These are phyloP conservation scores for Condylura cristata DNA, from an alignment of 2,113 vertebrate genomes.

Conservation along the genomic window DNA sequence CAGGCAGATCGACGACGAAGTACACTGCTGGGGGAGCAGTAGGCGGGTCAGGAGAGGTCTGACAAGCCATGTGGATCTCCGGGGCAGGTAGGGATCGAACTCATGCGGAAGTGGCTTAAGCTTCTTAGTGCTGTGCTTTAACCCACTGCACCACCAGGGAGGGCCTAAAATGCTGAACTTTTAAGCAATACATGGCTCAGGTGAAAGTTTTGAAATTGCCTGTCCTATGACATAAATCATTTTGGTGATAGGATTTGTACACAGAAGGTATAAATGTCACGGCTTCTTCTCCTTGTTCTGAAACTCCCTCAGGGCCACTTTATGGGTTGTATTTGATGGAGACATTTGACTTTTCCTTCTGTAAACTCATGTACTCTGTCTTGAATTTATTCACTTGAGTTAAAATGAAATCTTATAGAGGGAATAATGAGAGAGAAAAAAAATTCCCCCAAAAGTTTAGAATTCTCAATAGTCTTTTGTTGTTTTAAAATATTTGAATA, in stretches of 20 bases:
- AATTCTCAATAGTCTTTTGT: background rate
- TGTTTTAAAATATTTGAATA: background rate
- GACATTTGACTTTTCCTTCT: background rate
- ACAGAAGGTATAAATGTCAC: background rate
- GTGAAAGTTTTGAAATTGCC: background rate
- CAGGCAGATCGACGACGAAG: too few relatives aligned
- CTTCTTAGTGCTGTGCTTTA: too few relatives aligned
- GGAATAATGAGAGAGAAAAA: background rate
- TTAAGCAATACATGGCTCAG: background rate
- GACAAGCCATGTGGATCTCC: too few relatives aligned
- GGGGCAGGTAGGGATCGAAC: too few relatives aligned
- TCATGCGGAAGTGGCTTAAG: too few relatives aligned
- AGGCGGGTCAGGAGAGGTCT: too few relatives aligned
- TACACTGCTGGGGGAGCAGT: too few relatives aligned
- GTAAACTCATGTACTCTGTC: background rate
- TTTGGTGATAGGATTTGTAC: background rate
- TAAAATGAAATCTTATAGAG: background rate
- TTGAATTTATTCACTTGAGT: constrained; percentile 7
- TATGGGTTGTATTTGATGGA: background rate
- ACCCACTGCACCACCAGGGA: too few relatives aligned
- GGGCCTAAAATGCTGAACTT: background rate
- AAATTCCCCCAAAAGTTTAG: background rate
- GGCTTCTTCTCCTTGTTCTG: background rate
- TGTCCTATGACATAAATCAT: background rate
- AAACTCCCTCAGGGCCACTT: background rate